Percentiles rank a stretch among this genome's conserved stretches.
Conservation (phyloP, 37 sponge, comb jelly and placozoan genomes). For the Oopsacas minuta region DNA sequence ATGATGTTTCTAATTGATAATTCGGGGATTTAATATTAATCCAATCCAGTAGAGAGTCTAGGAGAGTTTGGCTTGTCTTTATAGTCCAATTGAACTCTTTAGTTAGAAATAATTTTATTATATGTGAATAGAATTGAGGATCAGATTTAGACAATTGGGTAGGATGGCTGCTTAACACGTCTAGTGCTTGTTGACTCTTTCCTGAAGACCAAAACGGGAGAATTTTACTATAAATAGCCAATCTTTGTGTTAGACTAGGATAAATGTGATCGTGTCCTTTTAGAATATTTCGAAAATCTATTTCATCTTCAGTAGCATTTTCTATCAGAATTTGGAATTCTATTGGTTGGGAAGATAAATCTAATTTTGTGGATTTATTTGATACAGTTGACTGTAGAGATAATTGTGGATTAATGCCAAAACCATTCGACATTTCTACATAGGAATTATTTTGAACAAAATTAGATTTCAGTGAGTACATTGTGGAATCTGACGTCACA, state of each 20-base stretch:
- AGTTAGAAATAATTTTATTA: not conserved
- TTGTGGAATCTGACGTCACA: not conserved
- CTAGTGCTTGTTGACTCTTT: not conserved
- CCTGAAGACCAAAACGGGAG: not conserved
- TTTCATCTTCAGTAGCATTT: not conserved
- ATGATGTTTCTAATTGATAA: not conserved
- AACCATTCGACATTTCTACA: not conserved
- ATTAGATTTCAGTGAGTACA: not conserved
- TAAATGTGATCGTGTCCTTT: not conserved
- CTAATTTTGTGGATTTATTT: not conserved
- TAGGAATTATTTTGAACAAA: not conserved
- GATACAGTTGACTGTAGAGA: not conserved
- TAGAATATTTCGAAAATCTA: not conserved
- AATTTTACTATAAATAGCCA: not conserved
- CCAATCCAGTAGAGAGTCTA: not conserved
- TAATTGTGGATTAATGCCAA: not conserved
- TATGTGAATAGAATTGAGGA: not conserved
- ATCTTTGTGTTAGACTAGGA: not conserved
- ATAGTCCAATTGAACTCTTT: constrained; percentile 9
- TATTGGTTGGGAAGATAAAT: not conserved
- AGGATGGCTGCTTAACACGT: not conserved
- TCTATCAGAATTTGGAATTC: not conserved
- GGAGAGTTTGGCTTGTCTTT: not conserved
- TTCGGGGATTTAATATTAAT: not conserved
- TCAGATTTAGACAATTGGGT: not conserved